These are phyloP conservation scores for Sussaba pulchella DNA, from an alignment of 2,888 invertebrate species.

Conservation along the genomic window DNA sequence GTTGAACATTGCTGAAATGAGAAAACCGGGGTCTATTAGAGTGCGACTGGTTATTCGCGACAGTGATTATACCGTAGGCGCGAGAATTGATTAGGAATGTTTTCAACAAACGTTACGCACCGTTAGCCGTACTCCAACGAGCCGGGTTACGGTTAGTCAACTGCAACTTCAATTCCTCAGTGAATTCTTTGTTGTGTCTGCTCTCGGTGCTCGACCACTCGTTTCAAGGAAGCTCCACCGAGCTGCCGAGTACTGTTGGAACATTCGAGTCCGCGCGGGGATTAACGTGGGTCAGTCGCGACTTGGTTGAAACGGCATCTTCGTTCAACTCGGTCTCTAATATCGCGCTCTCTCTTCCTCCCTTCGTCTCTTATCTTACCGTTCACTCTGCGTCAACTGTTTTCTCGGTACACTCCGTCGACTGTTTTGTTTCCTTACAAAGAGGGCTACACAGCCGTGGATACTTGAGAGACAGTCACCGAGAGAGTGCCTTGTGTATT, in stretches of 20 bases:
- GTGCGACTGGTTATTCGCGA: neutral
- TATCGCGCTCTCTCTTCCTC: constrained; percentile 2
- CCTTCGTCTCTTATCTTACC: neutral
- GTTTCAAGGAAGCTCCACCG: neutral
- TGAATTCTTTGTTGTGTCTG: constrained; percentile 41
- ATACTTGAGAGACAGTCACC: neutral
- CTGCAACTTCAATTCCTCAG: constrained; percentile 21
- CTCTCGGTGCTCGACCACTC: constrained; percentile 24
- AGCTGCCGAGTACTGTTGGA: constrained; percentile 8
- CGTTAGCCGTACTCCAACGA: constrained; percentile 12
- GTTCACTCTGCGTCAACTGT: constrained; percentile 23
- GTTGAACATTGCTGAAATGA: neutral
- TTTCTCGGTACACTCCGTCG: constrained; percentile 13
- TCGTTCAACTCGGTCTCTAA: no score
- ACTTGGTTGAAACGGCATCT: constrained; percentile 8
- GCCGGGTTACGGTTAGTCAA: neutral
- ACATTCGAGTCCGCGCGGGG: neutral
- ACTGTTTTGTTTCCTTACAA: neutral
- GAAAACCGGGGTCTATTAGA: constrained; percentile 1
- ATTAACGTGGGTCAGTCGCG: constrained; percentile 28
- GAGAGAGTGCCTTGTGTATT: constrained; percentile 4
- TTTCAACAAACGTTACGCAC: constrained; percentile 35
- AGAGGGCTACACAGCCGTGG: neutral
- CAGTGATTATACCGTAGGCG: neutral
- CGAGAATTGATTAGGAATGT: constrained; percentile 39